Base-by-base conservation (phyloP, 2,797 vertebrate species). In the Poecilia velifera region DNA sequence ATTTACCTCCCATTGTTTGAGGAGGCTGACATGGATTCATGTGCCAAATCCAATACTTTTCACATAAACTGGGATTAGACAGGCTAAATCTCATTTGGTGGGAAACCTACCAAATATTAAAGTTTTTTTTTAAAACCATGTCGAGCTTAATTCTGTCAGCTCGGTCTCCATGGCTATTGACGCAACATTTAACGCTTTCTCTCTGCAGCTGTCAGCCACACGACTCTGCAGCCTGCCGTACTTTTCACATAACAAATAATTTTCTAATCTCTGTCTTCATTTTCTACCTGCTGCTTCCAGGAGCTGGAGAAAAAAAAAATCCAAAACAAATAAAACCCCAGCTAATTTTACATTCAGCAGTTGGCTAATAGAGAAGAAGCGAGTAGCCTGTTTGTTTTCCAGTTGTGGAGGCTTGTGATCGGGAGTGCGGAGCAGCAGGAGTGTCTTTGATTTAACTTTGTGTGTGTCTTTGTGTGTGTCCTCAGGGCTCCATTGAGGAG, bases 401-500 rank as follows among this genome's bases (percentile, higher is more conserved):
- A 83, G 64, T 90, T 91, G 86, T 84, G 80, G 82, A 81, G 73
- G 76, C 87, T 88, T 89, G 51, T 84, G 73, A 55, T 53, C 45
- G 39, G 85, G 74, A 62, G 70, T 74, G 76, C 77, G 47, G 45
- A 85, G 75, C 78, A 74, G 82, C 78, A 74, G 0, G 76, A 73
- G 81, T 91, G 79, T 57, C 82, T 94, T 93, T 94, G 91, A 92
- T 90, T 91, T 89, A 80, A 84, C 72, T 73, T 20, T 81, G 49
- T 82, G 64, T 74, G 82, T 83, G 75, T 87, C 76, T 79, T 66
- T 81, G 77, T 80, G 72, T 83, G 59, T 80, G 76, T 91, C 84
- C 78, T 73, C 91, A 99, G 98, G 95, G 95, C 55, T 97, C 98
- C 72, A 96, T 98, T 86, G 97, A 97, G 0, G 98, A 99, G 93